Evolutionary conservation across 1,140 invertebrate genomes (phyloP).

Genomic region (Drosophila repletoides): DNA sequence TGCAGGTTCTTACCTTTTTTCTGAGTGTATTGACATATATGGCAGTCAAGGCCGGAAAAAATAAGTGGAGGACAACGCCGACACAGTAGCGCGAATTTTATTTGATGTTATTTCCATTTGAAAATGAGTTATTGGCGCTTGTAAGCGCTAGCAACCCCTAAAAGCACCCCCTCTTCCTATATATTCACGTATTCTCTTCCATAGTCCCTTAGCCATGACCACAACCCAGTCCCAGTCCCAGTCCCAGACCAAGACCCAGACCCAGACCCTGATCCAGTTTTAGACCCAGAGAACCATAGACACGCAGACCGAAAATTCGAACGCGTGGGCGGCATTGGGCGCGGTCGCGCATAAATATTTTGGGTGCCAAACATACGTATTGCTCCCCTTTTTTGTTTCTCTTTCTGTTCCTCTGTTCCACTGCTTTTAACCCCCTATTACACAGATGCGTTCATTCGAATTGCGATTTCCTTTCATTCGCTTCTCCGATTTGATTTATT

Average conservation of each 20-base stretch:
- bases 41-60: conserved; percentile 44
- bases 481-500: conserved; percentile 78
- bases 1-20: no score
- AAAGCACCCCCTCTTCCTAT: conserved; percentile 26
- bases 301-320: conserved; percentile 16
- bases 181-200: neutral
- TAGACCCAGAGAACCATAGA: no score
- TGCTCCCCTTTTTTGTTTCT: neutral
- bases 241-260: conserved; percentile 4
- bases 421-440: conserved; percentile 40
- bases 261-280: conserved; percentile 1
- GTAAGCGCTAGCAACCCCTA: conserved; percentile 53
- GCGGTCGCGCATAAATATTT: conserved; percentile 74
- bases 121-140: conserved; percentile 76
- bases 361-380: no score
- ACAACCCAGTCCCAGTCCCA: conserved; percentile 9
- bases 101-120: conserved; percentile 79
- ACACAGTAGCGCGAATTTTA: conserved; percentile 70
- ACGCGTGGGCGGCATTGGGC: conserved; percentile 56
- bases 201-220: neutral
- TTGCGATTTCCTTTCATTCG: conserved; percentile 72
- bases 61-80: conserved; percentile 22
- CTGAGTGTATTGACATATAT: conserved; percentile 59
- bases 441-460: conserved; percentile 62
- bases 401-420: neutral